Evolutionary conservation across 35 echinoderm and acorn worm species (phyloP).

Genomic region (Ophiothrix spiculata): DNA sequence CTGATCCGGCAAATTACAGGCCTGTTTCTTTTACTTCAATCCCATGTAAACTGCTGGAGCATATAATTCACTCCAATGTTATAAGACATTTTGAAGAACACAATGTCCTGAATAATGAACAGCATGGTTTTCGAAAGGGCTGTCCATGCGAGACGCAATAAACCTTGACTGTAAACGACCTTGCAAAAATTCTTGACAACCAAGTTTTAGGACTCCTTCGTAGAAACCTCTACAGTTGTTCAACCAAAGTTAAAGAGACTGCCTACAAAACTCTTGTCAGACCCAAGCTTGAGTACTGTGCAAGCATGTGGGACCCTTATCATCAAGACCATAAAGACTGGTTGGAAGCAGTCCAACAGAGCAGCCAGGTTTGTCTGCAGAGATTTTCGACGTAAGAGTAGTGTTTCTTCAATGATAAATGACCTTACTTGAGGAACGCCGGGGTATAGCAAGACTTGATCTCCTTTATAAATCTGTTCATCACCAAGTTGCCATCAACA

Average conservation of each 20-base stretch:
- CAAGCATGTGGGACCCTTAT: neutral
- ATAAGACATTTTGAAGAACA: too few relatives aligned
- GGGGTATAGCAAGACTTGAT: too few relatives aligned
- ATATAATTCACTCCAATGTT: too few relatives aligned
- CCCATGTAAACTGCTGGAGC: too few relatives aligned
- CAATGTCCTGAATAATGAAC: too few relatives aligned
- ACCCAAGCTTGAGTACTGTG: neutral
- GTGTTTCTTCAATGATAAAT: neutral
- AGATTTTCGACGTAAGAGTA: neutral
- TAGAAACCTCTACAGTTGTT: neutral
- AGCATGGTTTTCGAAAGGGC: too few relatives aligned
- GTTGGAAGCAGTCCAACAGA: neutral
- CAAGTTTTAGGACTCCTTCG: neutral
- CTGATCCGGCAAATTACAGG: too few relatives aligned
- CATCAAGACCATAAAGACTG: neutral
- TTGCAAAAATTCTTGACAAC: neutral
- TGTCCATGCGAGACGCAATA: neutral
- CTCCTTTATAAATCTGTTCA: too few relatives aligned
- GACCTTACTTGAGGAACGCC: too few relatives aligned
- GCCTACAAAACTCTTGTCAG: neutral
- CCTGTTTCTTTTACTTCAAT: too few relatives aligned
- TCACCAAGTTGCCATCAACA: too few relatives aligned
- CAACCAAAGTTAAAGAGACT: neutral
- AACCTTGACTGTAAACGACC: neutral
- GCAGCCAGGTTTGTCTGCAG: neutral